A percentile compares a stretch with the other conserved stretches of the same genome.
phyloP scores from a whole-genome alignment of 2,888 invertebrate species.

The Drosophila acutilabella region DNA sequence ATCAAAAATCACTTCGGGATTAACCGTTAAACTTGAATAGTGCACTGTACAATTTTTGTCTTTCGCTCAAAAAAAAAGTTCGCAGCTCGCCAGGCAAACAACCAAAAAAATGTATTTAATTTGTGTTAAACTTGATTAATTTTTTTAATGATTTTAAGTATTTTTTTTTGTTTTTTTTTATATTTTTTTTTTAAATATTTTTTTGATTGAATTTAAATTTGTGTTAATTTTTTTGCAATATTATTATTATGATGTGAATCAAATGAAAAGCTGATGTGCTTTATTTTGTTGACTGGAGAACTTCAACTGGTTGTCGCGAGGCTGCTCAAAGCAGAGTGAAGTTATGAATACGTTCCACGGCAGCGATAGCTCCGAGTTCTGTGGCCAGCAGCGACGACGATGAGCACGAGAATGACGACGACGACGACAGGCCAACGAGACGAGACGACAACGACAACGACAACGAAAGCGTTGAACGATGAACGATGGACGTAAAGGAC shows the following conservation, averaged over 20 bases:
- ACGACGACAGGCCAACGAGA: slow-evolving; percentile 15
- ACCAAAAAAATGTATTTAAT: slow-evolving; percentile 3
- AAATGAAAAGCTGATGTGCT: slow-evolving; percentile 1
- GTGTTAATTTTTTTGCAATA: slow-evolving; percentile 13
- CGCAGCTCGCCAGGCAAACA: slow-evolving; percentile 5
- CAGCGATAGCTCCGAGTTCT: slow-evolving; percentile 37
- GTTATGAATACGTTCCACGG: slow-evolving; percentile 39
- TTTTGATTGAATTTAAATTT: neutral
- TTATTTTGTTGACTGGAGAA: slow-evolving; percentile 27
- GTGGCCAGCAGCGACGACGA: slow-evolving; percentile 72
- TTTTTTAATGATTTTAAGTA: slow-evolving; percentile 6
- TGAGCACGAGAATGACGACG: slow-evolving; percentile 69
- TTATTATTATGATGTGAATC: neutral
- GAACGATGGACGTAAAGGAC: neutral
- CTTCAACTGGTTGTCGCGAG: slow-evolving; percentile 77
- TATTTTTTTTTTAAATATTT: neutral
- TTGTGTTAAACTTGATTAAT: neutral
- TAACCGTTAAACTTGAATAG: slow-evolving; percentile 50
- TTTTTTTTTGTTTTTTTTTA: neutral
- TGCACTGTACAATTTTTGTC: slow-evolving; percentile 28
- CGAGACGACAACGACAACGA: slow-evolving; percentile 13
- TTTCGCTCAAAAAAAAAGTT: neutral
- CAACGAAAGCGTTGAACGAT: neutral
- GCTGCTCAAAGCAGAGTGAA: slow-evolving; percentile 57
- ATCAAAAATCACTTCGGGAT: slow-evolving; percentile 41